A percentile compares a stretch with the other conserved stretches of the same genome.
Evolutionary conservation across 2,113 vertebrate species (phyloP).

Genomic region (Notarius lentiginosus): DNA sequence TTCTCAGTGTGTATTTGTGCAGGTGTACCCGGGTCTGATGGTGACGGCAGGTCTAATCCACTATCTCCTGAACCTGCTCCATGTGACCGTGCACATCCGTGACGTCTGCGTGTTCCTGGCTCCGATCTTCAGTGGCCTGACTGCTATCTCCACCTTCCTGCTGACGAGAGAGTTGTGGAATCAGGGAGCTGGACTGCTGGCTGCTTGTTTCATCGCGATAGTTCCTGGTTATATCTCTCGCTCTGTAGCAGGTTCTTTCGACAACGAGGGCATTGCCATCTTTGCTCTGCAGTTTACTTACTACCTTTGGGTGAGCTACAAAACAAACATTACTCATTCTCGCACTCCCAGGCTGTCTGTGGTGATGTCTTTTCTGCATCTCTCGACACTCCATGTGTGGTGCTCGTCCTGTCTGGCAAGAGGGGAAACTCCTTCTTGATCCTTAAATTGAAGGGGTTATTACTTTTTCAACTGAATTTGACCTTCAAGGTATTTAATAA

Average conservation of each 20-base stretch:
- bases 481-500: neutral
- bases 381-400: neutral
- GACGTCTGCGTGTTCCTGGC: constrained; percentile 98
- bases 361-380: neutral
- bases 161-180: constrained; percentile 98
- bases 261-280: constrained; percentile 99
- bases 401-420: neutral
- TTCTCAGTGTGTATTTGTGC: constrained; percentile 31
- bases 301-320: constrained; percentile 93
- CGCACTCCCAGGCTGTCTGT: neutral
- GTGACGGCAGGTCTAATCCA: constrained; percentile 98
- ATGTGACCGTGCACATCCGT: constrained; percentile 95
- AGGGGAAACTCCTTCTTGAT: neutral
- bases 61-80: constrained; percentile 95
- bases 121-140: constrained; percentile 97
- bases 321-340: neutral
- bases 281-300: constrained; percentile 99
- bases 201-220: constrained; percentile 98
- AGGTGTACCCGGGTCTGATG: constrained; percentile 99
- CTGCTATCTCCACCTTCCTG: constrained; percentile 96
- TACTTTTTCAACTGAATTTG: neutral
- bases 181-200: constrained; percentile 94
- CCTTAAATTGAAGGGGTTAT: neutral
- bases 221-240: constrained; percentile 98
- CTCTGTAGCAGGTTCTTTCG: constrained; percentile 96